phyloP scores from a whole-genome alignment of 2,888 invertebrate genomes.

The Hoplodrina blanda region DNA sequence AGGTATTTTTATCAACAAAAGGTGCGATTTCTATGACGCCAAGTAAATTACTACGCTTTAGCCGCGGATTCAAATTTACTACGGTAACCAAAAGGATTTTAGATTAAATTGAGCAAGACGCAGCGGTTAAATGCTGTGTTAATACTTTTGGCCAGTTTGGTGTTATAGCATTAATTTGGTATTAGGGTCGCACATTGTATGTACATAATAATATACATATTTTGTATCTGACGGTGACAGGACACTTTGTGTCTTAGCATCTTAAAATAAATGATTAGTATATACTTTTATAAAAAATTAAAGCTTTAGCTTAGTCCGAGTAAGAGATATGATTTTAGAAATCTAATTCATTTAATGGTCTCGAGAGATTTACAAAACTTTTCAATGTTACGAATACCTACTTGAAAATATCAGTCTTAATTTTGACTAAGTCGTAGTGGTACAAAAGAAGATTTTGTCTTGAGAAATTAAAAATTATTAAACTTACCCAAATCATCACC shows the following conservation, averaged over 20 bases:
- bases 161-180: neutral
- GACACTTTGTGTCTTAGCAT: constrained; percentile 1
- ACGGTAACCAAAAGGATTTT: too few relatives aligned
- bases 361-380: neutral
- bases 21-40: too few relatives aligned
- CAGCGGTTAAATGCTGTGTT: neutral
- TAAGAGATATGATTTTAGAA: constrained; percentile 14
- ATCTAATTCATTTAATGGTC: neutral
- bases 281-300: constrained; percentile 2
- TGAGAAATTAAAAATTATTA: neutral
- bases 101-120: too few relatives aligned
- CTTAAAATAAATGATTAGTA: neutral
- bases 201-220: neutral
- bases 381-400: neutral
- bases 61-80: too few relatives aligned
- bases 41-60: too few relatives aligned
- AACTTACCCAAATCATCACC: neutral
- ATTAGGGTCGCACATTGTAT: too few relatives aligned
- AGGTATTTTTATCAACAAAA: too few relatives aligned
- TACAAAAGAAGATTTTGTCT: neutral
- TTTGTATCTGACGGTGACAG: neutral
- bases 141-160: neutral
- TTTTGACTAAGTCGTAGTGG: constrained; percentile 1
- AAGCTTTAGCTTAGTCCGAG: constrained; percentile 4
- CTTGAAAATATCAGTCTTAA: constrained; percentile 17